A percentile compares a stretch with the other conserved stretches of the same genome.
These are phyloP conservation scores for Puma concolor DNA, from an alignment of 2,113 vertebrate species.

Conservation along the genomic window DNA sequence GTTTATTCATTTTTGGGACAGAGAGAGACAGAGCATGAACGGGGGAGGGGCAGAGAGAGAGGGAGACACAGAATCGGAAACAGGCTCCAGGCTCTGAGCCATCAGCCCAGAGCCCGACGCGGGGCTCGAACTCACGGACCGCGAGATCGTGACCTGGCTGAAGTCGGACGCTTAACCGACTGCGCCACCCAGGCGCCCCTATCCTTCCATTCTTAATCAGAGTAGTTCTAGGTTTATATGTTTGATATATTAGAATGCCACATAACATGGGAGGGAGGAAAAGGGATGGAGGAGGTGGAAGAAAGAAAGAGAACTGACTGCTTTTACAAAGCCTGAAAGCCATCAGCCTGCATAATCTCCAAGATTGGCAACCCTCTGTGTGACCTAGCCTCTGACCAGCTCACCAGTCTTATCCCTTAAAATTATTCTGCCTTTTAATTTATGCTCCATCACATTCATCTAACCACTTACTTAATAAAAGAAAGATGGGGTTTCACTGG, in stretches of 20 bases:
- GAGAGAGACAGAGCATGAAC: too few species aligned
- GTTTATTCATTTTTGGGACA: too few species aligned
- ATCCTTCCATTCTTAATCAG: background rate
- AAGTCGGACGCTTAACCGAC: too few species aligned
- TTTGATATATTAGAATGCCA: background rate
- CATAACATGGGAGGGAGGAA: background rate
- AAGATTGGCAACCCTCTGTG: background rate
- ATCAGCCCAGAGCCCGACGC: too few species aligned
- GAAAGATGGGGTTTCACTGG: conserved; percentile 31
- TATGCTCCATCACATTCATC: conserved; percentile 53
- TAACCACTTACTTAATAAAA: conserved; percentile 31
- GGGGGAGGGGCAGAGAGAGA: too few species aligned
- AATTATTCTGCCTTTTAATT: conserved; percentile 59
- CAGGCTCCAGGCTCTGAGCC: too few species aligned
- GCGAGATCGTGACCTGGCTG: too few species aligned
- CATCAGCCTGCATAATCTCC: background rate
- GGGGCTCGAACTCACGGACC: too few species aligned
- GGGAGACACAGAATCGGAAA: too few species aligned
- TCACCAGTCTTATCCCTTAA: background rate
- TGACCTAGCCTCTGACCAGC: background rate
- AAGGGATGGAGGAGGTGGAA: background rate
- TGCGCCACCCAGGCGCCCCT: too few species aligned
- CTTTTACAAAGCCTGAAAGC: conserved; percentile 12
- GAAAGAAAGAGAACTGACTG: background rate
- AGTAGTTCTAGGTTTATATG: background rate